These are phyloP conservation scores for Panzeria rudis DNA, from an alignment of 2,888 invertebrate genomes.

Conservation along the genomic window DNA sequence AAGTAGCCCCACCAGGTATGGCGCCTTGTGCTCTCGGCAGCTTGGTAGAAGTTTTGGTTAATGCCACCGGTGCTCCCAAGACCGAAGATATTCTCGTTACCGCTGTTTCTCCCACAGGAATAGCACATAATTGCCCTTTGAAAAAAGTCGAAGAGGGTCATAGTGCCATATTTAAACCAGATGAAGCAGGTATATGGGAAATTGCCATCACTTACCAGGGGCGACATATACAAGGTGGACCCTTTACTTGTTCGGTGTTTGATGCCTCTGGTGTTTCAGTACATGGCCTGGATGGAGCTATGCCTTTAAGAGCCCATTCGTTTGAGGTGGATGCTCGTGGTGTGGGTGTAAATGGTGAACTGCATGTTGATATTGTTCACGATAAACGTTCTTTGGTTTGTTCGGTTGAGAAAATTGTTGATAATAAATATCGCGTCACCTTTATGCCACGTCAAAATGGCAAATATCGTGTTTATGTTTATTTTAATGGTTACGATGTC, in stretches of 20 bases:
- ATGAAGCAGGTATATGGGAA: slow-evolving; percentile 98
- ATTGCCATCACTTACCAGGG: slow-evolving; percentile 98
- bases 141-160: slow-evolving; percentile 94
- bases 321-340: slow-evolving; percentile 90
- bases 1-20: slow-evolving; percentile 95
- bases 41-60: slow-evolving; percentile 96
- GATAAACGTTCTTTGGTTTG: slow-evolving; percentile 93
- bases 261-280: slow-evolving; percentile 96
- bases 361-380: slow-evolving; percentile 95
- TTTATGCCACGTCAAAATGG: slow-evolving; percentile 91
- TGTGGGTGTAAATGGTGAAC: slow-evolving; percentile 93
- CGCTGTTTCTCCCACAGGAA: slow-evolving; percentile 95
- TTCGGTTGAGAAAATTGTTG: slow-evolving; percentile 91
- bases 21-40: slow-evolving; percentile 97
- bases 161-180: slow-evolving; percentile 98
- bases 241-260: slow-evolving; percentile 97
- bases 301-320: slow-evolving; percentile 94
- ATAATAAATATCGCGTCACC: slow-evolving; percentile 90
- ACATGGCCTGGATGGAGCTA: slow-evolving; percentile 91
- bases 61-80: slow-evolving; percentile 91
- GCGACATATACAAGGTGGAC: slow-evolving; percentile 97
- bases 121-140: slow-evolving; percentile 92
- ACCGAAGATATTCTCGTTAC: slow-evolving; percentile 95
- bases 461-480: slow-evolving; percentile 93
- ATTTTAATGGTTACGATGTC: slow-evolving; percentile 95